phyloP scores from a whole-genome alignment of 2,888 invertebrate genomes.

The Epistrophe grossulariae region DNA sequence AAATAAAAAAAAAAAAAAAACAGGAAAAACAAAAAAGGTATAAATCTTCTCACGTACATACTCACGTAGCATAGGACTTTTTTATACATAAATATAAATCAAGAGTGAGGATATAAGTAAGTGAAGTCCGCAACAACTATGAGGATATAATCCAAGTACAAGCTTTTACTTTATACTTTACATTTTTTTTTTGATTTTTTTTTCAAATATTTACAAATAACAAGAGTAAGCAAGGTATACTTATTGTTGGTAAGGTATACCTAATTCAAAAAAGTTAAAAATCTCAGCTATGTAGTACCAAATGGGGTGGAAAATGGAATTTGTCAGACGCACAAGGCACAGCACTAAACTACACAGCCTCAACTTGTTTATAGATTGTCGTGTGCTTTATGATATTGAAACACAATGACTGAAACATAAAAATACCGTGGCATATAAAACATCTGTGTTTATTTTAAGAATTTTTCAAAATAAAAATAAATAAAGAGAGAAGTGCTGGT shows the following conservation, averaged over 20 bases:
- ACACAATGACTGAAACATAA: constrained; percentile 10
- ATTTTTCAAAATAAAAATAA: not conserved
- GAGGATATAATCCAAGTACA: constrained; percentile 16
- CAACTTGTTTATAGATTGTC: not conserved
- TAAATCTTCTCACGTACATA: too few relatives aligned
- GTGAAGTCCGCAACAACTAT: constrained; percentile 5
- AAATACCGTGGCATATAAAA: constrained; percentile 6
- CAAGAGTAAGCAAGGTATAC: not conserved
- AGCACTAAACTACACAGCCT: not conserved
- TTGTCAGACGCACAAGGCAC: not conserved
- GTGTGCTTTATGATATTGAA: constrained; percentile 8
- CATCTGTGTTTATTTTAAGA: constrained; percentile 41
- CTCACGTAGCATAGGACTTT: too few relatives aligned
- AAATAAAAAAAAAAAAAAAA: too few relatives aligned
- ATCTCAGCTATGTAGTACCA: not conserved
- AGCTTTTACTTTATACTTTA: not conserved
- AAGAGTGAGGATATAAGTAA: not conserved
- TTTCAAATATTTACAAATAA: not conserved
- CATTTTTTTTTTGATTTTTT: not conserved
- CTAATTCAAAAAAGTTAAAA: not conserved
- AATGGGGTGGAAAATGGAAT: constrained; percentile 1
- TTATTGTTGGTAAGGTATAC: not conserved
- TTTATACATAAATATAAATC: not conserved
- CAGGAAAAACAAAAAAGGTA: too few relatives aligned
- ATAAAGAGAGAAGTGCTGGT: not conserved